Percentiles rank a stretch among this genome's conserved stretches.
phyloP scores from a whole-genome alignment of 2,888 invertebrate genomes.

The Leistus spinibarbis region DNA sequence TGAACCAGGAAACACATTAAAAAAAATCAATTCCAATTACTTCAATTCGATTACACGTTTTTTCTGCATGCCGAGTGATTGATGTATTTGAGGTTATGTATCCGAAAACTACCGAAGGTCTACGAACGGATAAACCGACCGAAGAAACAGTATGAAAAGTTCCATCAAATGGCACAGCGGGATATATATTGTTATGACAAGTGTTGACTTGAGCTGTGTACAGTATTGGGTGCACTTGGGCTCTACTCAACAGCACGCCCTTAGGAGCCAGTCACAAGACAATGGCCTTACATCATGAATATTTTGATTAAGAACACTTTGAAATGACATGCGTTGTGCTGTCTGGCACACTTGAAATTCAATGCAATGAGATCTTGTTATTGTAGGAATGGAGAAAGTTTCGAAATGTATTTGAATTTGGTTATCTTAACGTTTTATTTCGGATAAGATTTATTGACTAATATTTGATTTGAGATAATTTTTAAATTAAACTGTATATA shows the following conservation, averaged over 20 bases:
- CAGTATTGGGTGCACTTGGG: background rate
- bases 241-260: background rate
- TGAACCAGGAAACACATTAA: background rate
- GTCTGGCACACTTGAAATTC: background rate
- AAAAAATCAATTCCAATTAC: slow-evolving; percentile 2
- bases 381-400: slow-evolving; percentile 5
- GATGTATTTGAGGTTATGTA: background rate
- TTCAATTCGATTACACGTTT: slow-evolving; percentile 1
- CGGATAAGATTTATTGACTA: background rate
- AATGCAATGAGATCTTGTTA: background rate
- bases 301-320: slow-evolving; percentile 15
- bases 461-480: background rate
- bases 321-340: slow-evolving; percentile 6
- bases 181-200: slow-evolving; percentile 13
- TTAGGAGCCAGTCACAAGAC: background rate
- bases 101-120: background rate
- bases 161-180: slow-evolving; percentile 11
- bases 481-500: background rate
- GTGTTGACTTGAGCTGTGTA: background rate
- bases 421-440: background rate
- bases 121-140: background rate
- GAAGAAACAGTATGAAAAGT: background rate
- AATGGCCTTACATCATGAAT: slow-evolving; percentile 15
- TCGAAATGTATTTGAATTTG: background rate
- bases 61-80: background rate